Percentiles rank a stretch among this genome's conserved stretches.
Conservation (phyloP, 1,140 invertebrate species). For the Hestina assimilis region DNA sequence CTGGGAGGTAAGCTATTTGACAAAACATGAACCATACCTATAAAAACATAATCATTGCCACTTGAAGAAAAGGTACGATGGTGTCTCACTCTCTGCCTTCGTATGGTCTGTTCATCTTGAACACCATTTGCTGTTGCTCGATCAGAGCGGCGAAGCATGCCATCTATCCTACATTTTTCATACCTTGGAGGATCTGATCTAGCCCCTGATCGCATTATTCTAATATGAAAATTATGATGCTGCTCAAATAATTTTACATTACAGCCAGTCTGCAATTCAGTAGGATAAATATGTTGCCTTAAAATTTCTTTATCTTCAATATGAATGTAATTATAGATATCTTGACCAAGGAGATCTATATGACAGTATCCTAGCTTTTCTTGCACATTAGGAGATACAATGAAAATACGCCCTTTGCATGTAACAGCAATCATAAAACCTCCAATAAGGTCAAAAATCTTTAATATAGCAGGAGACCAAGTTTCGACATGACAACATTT, state of each 20-base stretch:
- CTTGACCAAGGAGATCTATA: conserved; percentile 92
- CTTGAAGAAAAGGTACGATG: conserved; percentile 76
- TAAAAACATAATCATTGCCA: conserved; percentile 82
- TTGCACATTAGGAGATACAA: conserved; percentile 91
- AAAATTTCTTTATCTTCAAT: conserved; percentile 88
- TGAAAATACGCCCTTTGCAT: conserved; percentile 90
- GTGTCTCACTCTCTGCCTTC: conserved; percentile 74
- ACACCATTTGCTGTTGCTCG: conserved; percentile 68
- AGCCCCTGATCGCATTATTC: conserved; percentile 82
- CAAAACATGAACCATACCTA: conserved; percentile 83
- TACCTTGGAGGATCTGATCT: conserved; percentile 85
- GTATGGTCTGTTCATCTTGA: conserved; percentile 76
- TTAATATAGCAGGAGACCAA: conserved; percentile 70
- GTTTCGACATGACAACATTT: conserved; percentile 67
- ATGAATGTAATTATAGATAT: conserved; percentile 88
- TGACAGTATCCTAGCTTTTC: conserved; percentile 90
- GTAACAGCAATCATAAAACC: conserved; percentile 91
- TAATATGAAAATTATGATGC: conserved; percentile 77
- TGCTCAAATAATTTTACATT: conserved; percentile 62
- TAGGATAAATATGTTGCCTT: conserved; percentile 83
- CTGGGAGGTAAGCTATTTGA: conserved; percentile 84
- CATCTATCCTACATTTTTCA: conserved; percentile 83
- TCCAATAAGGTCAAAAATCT: conserved; percentile 79
- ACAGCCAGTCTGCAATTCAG: conserved; percentile 66
- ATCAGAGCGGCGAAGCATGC: conserved; percentile 78